Evolutionary conservation across 1,140 invertebrate species (phyloP).

Genomic region (Drosophila melanica): DNA sequence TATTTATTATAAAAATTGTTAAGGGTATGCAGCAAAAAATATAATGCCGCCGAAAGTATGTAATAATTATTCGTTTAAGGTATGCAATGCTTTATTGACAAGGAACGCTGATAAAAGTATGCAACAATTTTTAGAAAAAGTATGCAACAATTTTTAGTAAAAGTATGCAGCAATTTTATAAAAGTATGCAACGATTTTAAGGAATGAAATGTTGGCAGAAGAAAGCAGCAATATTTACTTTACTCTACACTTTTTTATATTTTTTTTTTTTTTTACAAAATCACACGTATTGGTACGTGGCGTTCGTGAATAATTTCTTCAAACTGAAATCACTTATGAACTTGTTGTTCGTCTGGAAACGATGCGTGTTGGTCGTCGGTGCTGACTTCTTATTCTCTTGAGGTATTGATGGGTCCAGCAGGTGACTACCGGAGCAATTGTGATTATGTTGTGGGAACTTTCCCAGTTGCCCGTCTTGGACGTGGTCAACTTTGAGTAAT

Average conservation of each 20-base stretch:
- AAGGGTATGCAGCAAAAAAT: constrained; percentile 3
- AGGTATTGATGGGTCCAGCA: too few relatives aligned
- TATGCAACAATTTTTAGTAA: constrained; percentile 11
- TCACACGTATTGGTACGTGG: too few relatives aligned
- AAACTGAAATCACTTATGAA: too few relatives aligned
- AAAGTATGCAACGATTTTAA: constrained; percentile 6
- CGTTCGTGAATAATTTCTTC: too few relatives aligned
- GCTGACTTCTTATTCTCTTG: too few relatives aligned
- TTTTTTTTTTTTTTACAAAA: too few relatives aligned
- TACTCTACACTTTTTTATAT: neutral
- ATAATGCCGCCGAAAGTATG: constrained; percentile 10
- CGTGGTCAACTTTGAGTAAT: too few relatives aligned
- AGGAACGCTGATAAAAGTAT: constrained; percentile 10
- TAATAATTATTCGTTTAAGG: constrained; percentile 4
- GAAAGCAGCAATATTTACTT: constrained; percentile 4
- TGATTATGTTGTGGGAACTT: too few relatives aligned
- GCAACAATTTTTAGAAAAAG: constrained; percentile 4
- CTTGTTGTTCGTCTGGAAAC: too few relatives aligned
- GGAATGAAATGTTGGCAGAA: constrained; percentile 8
- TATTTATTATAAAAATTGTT: neutral
- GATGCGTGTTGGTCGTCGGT: too few relatives aligned
- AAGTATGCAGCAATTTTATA: constrained; percentile 6
- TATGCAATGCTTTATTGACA: constrained; percentile 12
- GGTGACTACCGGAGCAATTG: too few relatives aligned
- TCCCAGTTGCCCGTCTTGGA: too few relatives aligned